A percentile compares a stretch with the other conserved stretches of the same genome.
phyloP scores from a whole-genome alignment of 2,888 invertebrate genomes.

The Andricus quercusramuli region DNA sequence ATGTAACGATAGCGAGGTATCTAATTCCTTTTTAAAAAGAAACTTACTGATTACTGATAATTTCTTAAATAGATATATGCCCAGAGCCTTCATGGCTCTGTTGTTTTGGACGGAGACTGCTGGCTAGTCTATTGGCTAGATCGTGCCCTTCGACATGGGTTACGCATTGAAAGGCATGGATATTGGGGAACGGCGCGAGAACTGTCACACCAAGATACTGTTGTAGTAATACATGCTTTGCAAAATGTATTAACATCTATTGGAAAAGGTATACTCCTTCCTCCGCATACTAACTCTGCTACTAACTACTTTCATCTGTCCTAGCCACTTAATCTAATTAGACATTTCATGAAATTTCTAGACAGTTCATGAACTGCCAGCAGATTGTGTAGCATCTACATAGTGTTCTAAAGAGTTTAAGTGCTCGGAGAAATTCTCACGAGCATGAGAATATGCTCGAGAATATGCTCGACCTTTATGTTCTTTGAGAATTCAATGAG shows the following conservation, averaged over 20 bases:
- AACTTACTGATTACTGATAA: too few relatives aligned
- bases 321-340: too few relatives aligned
- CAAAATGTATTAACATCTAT: slow-evolving; percentile 79
- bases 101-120: slow-evolving; percentile 76
- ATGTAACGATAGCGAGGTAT: too few relatives aligned
- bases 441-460: too few relatives aligned
- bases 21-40: too few relatives aligned
- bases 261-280: slow-evolving; percentile 77
- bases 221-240: slow-evolving; percentile 79
- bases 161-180: slow-evolving; percentile 77
- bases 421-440: too few relatives aligned
- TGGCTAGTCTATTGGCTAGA: slow-evolving; percentile 78
- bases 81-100: slow-evolving; percentile 76
- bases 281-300: slow-evolving; percentile 21
- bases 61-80: slow-evolving; percentile 69
- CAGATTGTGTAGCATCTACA: too few relatives aligned
- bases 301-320: neutral
- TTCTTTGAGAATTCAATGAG: too few relatives aligned
- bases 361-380: too few relatives aligned
- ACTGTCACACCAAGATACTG: slow-evolving; percentile 80
- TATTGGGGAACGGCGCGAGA: slow-evolving; percentile 81
- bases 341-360: too few relatives aligned
- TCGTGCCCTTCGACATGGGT: slow-evolving; percentile 75
- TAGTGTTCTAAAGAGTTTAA: too few relatives aligned
- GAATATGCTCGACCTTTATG: too few relatives aligned